Base-by-base conservation (phyloP, 2,888 invertebrate genomes). In the Epiblema foenella region DNA sequence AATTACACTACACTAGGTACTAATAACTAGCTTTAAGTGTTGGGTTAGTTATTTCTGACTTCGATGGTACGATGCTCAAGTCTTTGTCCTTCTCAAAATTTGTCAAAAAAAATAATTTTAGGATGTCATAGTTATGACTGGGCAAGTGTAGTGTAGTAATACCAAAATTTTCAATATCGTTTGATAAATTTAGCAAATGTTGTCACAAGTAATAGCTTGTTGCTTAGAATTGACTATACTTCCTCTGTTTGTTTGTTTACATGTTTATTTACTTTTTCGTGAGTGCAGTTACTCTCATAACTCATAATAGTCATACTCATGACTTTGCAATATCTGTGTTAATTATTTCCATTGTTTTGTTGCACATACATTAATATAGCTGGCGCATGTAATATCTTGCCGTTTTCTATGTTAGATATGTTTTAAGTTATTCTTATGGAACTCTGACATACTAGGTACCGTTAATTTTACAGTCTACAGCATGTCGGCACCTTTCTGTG, bases 301-400 rank as follows among this genome's bases (percentile, higher is more conserved):
- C n/a, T n/a, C n/a, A n/a, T n/a, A n/a, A n/a, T n/a, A n/a, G n/a
- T n/a, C n/a, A 24, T 3, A 4, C 24, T 46, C 46, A 46, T 46
- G n/a, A 46, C 12, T 52, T 52, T 20, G 20, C 24, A 20, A 24
- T 52, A 52, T 52, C 52, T 52, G 18, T 51, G 18, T 18, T 18
- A 11, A 51, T 51, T 18, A 51, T 18, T 18, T 51, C 18, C 18
- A 51, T 51, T 11, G 18, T 11, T 18, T 17, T 51, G 18, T 18
- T 51, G 3, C 15, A 9, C 52, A 20, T 52, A 20, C 11, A 20
- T 20, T 20, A 20, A 20, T 20, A 20, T 54, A 51, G 18, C 18
- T 54, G 24, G 11, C 56, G 29, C 24, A 29, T 24, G 8, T 9
- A 39, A n/a, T 63, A 33, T 51, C 62, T 62, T 62, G 49, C 62